Conservation (phyloP, 2,113 vertebrate genomes). For the Neomonachus schauinslandi region DNA sequence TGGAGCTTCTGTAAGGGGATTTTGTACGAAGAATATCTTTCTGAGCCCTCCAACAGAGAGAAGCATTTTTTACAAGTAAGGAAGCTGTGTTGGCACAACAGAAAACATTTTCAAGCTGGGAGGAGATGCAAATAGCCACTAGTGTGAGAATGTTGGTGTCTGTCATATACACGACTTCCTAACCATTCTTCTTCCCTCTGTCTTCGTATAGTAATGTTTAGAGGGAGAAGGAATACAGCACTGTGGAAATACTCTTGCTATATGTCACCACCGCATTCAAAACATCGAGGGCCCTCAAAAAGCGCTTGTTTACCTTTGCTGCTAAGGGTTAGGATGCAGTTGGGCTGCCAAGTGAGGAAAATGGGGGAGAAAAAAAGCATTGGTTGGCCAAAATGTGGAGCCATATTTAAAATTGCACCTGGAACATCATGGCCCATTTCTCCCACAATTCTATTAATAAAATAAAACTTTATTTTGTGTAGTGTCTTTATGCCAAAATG, state of each 20-base stretch:
- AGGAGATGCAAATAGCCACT: slow-evolving; percentile 74
- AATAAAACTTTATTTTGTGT: slow-evolving; percentile 72
- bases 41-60: slow-evolving; percentile 80
- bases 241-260: background rate
- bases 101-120: slow-evolving; percentile 83
- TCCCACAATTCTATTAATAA: slow-evolving; percentile 47
- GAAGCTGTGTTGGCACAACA: slow-evolving; percentile 82
- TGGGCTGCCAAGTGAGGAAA: background rate
- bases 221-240: background rate
- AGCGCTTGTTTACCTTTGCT: background rate
- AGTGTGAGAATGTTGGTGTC: slow-evolving; percentile 53
- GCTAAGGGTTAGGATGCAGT: background rate
- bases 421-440: background rate
- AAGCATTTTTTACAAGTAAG: slow-evolving; percentile 79
- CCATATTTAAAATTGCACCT: background rate
- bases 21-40: slow-evolving; percentile 72
- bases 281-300: background rate
- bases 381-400: background rate
- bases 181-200: background rate
- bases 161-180: background rate
- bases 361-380: background rate
- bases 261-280: background rate
- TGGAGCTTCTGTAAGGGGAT: slow-evolving; percentile 72
- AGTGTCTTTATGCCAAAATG: slow-evolving; percentile 50
- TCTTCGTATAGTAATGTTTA: slow-evolving; percentile 23